Conservation (phyloP, 37 sponge, comb jelly and placozoan genomes). For the Chondrosia reniformis region DNA sequence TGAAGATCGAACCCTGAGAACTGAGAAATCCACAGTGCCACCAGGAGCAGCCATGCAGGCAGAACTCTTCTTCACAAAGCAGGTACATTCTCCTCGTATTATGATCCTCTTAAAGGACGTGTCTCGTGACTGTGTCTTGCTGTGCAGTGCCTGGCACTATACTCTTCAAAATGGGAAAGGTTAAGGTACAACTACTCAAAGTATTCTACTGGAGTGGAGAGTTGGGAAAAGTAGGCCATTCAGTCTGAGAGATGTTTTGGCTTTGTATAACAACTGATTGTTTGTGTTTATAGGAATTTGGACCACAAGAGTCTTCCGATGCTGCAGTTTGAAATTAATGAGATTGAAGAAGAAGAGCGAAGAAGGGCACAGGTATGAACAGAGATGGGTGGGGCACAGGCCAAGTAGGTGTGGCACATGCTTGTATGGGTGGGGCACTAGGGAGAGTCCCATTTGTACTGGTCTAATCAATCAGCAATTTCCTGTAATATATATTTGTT, state of each 20-base stretch:
- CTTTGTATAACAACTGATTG: background rate
- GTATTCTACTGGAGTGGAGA: background rate
- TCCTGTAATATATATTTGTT: too few species aligned
- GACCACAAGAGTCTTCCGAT: background rate
- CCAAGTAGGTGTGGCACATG: too few species aligned
- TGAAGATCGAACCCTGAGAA: slow-evolving; percentile 11
- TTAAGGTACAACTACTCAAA: slow-evolving; percentile 47
- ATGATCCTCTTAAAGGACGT: background rate
- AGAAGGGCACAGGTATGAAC: slow-evolving; percentile 10
- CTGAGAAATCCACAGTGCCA: slow-evolving; percentile 36
- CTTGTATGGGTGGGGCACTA: too few species aligned
- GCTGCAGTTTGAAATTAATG: slow-evolving; percentile 53
- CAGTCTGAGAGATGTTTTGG: background rate
- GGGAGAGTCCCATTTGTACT: too few species aligned
- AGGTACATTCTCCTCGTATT: background rate
- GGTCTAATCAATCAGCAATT: too few species aligned
- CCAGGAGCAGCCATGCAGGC: slow-evolving; percentile 25
- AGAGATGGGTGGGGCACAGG: too few species aligned
- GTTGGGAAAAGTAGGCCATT: background rate
- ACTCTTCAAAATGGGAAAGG: slow-evolving; percentile 49
- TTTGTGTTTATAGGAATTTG: background rate
- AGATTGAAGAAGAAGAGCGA: slow-evolving; percentile 35
- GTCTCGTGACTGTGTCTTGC: background rate
- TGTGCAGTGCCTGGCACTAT: slow-evolving; percentile 61
- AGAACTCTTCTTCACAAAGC: slow-evolving; percentile 7